Base-by-base conservation (phyloP, 2,888 invertebrate genomes). In the Trilocha varians region DNA sequence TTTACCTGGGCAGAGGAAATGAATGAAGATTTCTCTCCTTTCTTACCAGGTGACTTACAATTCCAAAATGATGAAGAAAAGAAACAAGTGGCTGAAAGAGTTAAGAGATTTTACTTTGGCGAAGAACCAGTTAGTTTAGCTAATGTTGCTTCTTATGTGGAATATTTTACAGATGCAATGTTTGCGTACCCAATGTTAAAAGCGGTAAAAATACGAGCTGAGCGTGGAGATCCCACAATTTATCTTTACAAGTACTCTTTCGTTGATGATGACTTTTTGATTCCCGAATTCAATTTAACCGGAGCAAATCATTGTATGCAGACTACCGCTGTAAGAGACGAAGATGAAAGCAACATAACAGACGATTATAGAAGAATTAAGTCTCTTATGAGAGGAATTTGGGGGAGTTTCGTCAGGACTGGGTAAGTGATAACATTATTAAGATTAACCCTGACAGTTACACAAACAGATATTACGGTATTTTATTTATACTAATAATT, bases 161-260 rank as follows among this genome's bases (percentile, higher is more conserved):
- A 50, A 37, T 68, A 52, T 34, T 53, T 57, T 37, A 45, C 64
- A 5, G 78, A 89, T 85, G 38, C 52, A 3, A 17, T 55, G 1
- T 61, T 65, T 38, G 47, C 41, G 3, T 59, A 53, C 36, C 40
- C 57, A 0, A 55, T 50, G 16, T 34, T 65, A 8, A 47, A 56
- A 34, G 48, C 61, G 3, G 44, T 55, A 3, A 56, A 50, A 35
- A 13, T 59, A 8, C 55, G 59, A 9, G 38, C 33, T 15, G 42
- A 32, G 34, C 46, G 50, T 16, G 62, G 59, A 4, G 52, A 62
- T 41, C 34, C 56, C 37, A 40, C 52, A 25, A 52, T 62, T 41
- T 59, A 52, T 39, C 43, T 60, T 11, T 56, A 58, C 34, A 49
- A 54, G 13, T 59, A 56, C 43, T 50, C 56, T 3, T 59, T 52